Percentiles rank a stretch among this genome's conserved stretches.
phyloP scores from a whole-genome alignment of 2,113 vertebrate genomes.

The Abramis brama region DNA sequence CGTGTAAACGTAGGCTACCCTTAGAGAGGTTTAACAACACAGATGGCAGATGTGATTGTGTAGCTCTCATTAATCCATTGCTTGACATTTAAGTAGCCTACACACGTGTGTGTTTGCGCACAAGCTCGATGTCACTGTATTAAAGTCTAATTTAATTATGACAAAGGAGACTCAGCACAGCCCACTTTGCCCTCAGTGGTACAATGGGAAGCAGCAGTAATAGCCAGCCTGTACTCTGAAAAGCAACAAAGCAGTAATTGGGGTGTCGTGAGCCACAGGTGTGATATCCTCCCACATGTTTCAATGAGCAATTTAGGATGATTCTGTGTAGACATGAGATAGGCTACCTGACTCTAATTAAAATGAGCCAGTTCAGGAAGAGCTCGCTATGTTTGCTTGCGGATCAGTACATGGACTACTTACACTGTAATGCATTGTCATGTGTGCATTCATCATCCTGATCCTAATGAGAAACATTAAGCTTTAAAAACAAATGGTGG shows the following conservation, averaged over 20 bases:
- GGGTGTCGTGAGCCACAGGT: constrained; percentile 46
- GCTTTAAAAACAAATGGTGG: background rate
- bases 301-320: constrained; percentile 24
- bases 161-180: constrained; percentile 22
- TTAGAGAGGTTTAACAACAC: constrained; percentile 7
- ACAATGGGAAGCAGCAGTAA: constrained; percentile 28
- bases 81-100: constrained; percentile 43
- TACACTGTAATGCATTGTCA: background rate
- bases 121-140: constrained; percentile 39
- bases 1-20: too few relatives aligned
- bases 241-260: constrained; percentile 47
- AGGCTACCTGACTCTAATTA: constrained; percentile 49
- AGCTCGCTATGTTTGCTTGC: background rate
- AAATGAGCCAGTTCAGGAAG: background rate
- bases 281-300: constrained; percentile 40
- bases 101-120: constrained; percentile 3
- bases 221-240: constrained; percentile 30
- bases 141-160: constrained; percentile 55
- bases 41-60: constrained; percentile 24
- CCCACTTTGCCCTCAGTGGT: constrained; percentile 31
- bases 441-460: background rate
- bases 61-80: constrained; percentile 36
- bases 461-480: background rate
- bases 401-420: background rate
- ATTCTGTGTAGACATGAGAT: constrained; percentile 9